These are phyloP conservation scores for Phrynosoma blainvillii DNA, from an alignment of 2,113 vertebrate species.

Conservation along the genomic window DNA sequence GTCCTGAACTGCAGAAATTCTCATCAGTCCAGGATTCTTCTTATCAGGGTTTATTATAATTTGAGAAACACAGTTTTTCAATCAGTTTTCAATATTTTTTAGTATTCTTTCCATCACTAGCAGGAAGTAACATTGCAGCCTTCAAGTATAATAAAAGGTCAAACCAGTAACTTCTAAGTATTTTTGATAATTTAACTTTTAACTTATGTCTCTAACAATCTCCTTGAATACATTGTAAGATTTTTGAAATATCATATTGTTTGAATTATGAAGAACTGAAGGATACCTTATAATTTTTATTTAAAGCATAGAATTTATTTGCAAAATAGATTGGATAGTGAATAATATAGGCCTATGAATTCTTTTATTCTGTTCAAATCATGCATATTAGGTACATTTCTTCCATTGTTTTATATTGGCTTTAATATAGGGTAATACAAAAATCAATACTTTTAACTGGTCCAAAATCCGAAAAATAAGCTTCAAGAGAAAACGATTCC, in stretches of 20 bases:
- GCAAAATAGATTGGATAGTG: neutral
- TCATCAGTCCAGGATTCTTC: too few species aligned
- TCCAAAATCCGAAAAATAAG: slow-evolving; percentile 98
- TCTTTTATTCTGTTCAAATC: neutral
- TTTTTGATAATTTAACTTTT: neutral
- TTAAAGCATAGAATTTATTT: neutral
- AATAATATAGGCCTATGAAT: neutral
- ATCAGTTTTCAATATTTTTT: too few species aligned
- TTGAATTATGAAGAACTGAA: neutral
- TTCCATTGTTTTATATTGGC: neutral
- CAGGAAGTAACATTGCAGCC: neutral
- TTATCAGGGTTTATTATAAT: too few species aligned
- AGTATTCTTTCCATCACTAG: too few species aligned
- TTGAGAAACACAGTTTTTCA: too few species aligned
- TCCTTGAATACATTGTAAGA: neutral
- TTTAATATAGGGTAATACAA: slow-evolving; percentile 86
- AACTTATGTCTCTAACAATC: neutral
- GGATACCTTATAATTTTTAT: neutral
- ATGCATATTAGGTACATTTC: neutral
- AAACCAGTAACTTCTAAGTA: neutral
- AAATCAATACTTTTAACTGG: slow-evolving; percentile 99
- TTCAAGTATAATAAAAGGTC: neutral
- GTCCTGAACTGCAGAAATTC: too few species aligned
- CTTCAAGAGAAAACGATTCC: slow-evolving; percentile 96
- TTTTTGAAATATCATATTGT: neutral